Percentiles rank a stretch among this genome's conserved stretches.
Evolutionary conservation across 2,888 invertebrate genomes (phyloP).

Genomic region (Stenchaetothrips biformis): DNA sequence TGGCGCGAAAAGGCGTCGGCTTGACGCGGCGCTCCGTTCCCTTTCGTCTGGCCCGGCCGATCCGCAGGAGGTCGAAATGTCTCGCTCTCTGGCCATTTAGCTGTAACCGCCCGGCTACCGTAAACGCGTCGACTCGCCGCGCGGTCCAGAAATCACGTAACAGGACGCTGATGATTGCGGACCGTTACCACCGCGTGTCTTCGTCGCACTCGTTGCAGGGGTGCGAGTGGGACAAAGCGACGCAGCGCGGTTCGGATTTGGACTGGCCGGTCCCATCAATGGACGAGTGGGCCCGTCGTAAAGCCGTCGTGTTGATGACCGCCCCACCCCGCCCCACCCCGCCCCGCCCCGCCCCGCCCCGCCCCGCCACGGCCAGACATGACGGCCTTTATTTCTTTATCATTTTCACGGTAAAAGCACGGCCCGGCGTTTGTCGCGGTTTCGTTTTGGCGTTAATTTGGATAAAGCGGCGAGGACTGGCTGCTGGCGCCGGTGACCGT

Average conservation of each 20-base stretch:
- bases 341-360: too few relatives aligned
- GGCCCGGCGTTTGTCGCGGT: not conserved
- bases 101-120: not conserved
- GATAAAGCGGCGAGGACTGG: not conserved
- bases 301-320: too few relatives aligned
- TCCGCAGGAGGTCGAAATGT: too few relatives aligned
- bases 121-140: not conserved
- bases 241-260: not conserved
- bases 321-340: too few relatives aligned
- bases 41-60: too few relatives aligned
- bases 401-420: not conserved
- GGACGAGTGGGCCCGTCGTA: not conserved
- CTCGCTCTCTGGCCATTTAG: not conserved
- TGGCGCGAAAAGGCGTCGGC: too few relatives aligned
- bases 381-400: not conserved
- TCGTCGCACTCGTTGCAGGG: not conserved
- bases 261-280: not conserved
- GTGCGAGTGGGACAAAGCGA: not conserved
- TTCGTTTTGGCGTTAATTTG: too few relatives aligned
- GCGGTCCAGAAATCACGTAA: not conserved
- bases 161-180: not conserved
- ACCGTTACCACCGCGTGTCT: not conserved
- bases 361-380: not conserved
- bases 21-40: too few relatives aligned
- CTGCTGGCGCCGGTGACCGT: not conserved